Evolutionary conservation across 2,888 invertebrate species (phyloP).

Genomic region (Tortricodes alternella): DNA sequence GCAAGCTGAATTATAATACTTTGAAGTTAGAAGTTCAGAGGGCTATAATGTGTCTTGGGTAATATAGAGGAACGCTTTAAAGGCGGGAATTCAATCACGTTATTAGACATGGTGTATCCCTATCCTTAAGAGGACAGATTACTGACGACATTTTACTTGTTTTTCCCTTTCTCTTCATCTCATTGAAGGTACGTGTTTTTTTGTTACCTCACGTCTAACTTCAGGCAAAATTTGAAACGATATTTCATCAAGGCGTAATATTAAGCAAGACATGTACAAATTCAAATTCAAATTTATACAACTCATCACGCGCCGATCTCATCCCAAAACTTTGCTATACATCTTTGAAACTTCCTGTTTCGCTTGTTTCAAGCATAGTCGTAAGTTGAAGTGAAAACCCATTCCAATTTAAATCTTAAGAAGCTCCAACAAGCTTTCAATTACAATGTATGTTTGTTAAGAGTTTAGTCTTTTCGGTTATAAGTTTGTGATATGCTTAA

Average conservation of each 20-base stretch:
- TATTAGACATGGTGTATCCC: no score
- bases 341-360: slow-evolving; percentile 18
- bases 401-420: not conserved
- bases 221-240: not conserved
- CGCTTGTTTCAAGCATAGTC: not conserved
- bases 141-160: no score
- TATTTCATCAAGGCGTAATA: not conserved
- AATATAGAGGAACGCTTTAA: no score
- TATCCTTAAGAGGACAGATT: no score
- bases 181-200: no score
- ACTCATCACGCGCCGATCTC: slow-evolving; percentile 23
- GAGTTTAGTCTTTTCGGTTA: not conserved
- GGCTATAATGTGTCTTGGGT: no score
- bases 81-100: no score
- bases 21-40: no score
- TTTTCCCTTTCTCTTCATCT: no score
- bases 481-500: not conserved
- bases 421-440: not conserved
- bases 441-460: not conserved
- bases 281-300: slow-evolving; percentile 23
- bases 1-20: no score
- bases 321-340: slow-evolving; percentile 18
- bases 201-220: not conserved
- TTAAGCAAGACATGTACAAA: not conserved
- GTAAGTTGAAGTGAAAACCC: not conserved